Percentiles rank a stretch among this genome's conserved stretches.
phyloP scores from a whole-genome alignment of 2,888 invertebrate species.

The Pimpla rufipes region DNA sequence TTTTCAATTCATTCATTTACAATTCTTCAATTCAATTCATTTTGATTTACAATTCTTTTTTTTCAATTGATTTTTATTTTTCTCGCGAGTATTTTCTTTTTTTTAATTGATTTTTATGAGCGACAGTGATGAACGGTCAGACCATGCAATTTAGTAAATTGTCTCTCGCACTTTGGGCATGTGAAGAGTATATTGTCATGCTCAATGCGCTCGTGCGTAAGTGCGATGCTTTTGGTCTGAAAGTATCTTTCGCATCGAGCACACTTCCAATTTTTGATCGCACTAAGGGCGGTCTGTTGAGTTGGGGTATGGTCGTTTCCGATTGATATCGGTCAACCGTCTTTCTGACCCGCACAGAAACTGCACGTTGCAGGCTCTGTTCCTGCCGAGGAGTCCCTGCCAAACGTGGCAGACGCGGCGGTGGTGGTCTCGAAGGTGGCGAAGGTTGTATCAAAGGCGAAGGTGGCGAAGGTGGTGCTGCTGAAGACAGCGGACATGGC shows the following conservation, averaged over 20 bases:
- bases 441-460: too few species aligned
- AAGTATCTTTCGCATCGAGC: neutral
- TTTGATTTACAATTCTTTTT: too few species aligned
- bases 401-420: neutral
- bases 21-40: too few species aligned
- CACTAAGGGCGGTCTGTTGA: neutral
- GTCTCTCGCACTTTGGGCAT: neutral
- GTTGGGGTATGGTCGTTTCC: neutral
- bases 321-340: neutral
- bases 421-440: slow-evolving; percentile 4
- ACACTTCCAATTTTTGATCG: neutral
- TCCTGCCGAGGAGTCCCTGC: too few species aligned
- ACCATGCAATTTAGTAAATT: neutral
- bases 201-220: slow-evolving; percentile 4
- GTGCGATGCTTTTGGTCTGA: slow-evolving; percentile 5
- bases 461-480: too few species aligned
- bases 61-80: too few species aligned
- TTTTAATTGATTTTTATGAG: too few species aligned
- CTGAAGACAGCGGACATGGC: neutral
- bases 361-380: too few species aligned
- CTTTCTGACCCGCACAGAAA: slow-evolving; percentile 9
- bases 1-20: too few species aligned
- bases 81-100: too few species aligned
- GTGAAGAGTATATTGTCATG: neutral
- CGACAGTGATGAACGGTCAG: slow-evolving; percentile 9